phyloP scores from a whole-genome alignment of 2,888 invertebrate species.

The Platerodrilus igneus region DNA sequence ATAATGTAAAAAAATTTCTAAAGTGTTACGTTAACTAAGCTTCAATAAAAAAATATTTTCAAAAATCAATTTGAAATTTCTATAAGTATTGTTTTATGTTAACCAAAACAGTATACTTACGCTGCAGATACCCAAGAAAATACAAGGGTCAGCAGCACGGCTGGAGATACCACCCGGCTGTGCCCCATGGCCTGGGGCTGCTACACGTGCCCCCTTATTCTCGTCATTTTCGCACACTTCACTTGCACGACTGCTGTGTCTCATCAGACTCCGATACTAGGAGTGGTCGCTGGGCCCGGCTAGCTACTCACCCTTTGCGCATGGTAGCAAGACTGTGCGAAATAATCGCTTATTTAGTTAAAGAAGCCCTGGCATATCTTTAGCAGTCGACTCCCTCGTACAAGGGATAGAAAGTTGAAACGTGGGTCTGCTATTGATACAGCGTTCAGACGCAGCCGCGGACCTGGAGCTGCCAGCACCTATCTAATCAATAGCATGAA shows the following conservation, averaged over 20 bases:
- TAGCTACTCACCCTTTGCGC: conserved; percentile 42
- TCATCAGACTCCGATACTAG: conserved; percentile 46
- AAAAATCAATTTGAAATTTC: no score
- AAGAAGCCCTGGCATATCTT: conserved; percentile 27
- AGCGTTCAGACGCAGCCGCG: conserved; percentile 45
- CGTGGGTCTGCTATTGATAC: conserved; percentile 30
- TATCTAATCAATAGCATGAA: conserved; percentile 44
- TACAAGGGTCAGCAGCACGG: conserved; percentile 58
- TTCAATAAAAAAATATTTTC: no score
- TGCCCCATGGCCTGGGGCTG: conserved; percentile 48
- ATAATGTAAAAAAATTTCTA: no score
- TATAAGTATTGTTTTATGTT: no score
- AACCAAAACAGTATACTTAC: conserved; percentile 45
- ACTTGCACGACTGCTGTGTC: conserved; percentile 43
- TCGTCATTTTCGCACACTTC: conserved; percentile 43
- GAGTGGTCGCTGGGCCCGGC: conserved; percentile 47
- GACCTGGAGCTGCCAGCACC: conserved; percentile 50
- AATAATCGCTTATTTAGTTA: conserved; percentile 40
- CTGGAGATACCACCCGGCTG: conserved; percentile 55
- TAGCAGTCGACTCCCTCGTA: conserved; percentile 38
- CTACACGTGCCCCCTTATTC: conserved; percentile 50
- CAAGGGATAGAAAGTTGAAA: conserved; percentile 47
- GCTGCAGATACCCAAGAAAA: conserved; percentile 48
- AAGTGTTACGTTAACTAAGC: no score
- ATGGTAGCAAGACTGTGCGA: conserved; percentile 43